phyloP scores from a whole-genome alignment of 2,888 invertebrate genomes.

The Heliconius ethilla region DNA sequence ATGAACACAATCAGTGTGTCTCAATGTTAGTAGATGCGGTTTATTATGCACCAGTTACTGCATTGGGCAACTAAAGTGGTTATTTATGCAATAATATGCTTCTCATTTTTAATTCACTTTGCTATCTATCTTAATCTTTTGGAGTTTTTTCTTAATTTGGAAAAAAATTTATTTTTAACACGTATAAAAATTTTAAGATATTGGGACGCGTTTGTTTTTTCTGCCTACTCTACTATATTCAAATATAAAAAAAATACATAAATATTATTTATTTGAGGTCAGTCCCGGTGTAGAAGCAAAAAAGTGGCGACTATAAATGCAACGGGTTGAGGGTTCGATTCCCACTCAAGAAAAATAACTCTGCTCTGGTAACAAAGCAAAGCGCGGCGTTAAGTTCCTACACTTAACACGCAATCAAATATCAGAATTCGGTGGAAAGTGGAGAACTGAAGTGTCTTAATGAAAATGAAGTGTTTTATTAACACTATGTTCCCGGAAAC shows the following conservation, averaged over 20 bases:
- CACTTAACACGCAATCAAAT: background rate
- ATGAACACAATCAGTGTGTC: slow-evolving; percentile 17
- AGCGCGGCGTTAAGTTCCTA: background rate
- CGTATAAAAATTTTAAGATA: too few relatives aligned
- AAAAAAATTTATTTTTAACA: too few relatives aligned
- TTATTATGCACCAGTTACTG: slow-evolving; percentile 20
- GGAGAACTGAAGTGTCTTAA: background rate
- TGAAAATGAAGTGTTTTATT: background rate
- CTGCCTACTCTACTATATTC: background rate
- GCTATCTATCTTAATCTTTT: too few relatives aligned
- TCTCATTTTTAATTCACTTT: too few relatives aligned
- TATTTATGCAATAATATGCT: background rate
- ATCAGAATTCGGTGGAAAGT: background rate
- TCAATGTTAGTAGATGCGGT: background rate
- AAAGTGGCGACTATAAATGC: too few relatives aligned
- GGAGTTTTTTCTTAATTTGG: too few relatives aligned
- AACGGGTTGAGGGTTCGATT: too few relatives aligned
- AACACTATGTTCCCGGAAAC: background rate
- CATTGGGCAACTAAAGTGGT: slow-evolving; percentile 10
- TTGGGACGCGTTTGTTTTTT: background rate
- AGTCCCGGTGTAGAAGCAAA: too few relatives aligned
- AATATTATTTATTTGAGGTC: too few relatives aligned
- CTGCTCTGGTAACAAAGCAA: too few relatives aligned
- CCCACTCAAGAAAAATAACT: too few relatives aligned
- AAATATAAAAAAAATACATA: too few relatives aligned